These are phyloP conservation scores for Ochropleura plecta DNA, from an alignment of 2,888 invertebrate genomes.

Conservation along the genomic window DNA sequence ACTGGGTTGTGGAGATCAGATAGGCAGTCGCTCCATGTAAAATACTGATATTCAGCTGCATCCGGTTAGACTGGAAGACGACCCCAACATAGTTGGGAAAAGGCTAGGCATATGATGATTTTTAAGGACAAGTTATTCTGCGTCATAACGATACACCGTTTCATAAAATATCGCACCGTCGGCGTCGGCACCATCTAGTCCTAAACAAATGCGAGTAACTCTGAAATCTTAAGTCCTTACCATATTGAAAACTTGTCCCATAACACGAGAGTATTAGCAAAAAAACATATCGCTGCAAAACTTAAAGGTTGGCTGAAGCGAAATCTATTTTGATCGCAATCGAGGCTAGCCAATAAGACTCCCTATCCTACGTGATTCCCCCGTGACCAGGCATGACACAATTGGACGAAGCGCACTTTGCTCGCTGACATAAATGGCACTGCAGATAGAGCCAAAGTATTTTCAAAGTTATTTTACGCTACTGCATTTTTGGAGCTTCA, in stretches of 20 bases:
- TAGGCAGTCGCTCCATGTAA: no score
- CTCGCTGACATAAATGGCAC: constrained; percentile 17
- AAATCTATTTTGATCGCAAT: constrained; percentile 47
- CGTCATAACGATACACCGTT: background rate
- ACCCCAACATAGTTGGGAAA: no score
- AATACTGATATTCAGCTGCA: no score
- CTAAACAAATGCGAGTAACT: background rate
- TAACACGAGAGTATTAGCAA: background rate
- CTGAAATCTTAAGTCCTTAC: background rate
- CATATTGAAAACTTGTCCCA: background rate
- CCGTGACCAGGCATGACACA: constrained; percentile 40
- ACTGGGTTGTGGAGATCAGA: no score
- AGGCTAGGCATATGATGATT: no score
- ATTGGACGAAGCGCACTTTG: constrained; percentile 35
- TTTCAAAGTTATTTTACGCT: background rate
- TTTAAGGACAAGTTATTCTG: no score
- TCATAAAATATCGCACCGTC: constrained; percentile 22
- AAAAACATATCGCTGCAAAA: background rate
- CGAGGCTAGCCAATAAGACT: constrained; percentile 38
- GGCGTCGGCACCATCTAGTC: constrained; percentile 39
- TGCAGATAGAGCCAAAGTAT: constrained; percentile 10
- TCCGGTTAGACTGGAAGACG: no score
- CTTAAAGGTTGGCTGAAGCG: constrained; percentile 4
- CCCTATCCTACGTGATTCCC: constrained; percentile 46
- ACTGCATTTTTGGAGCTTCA: background rate